These are phyloP conservation scores for Tragelaphus eurycerus DNA, from an alignment of 2,797 vertebrate species.

Conservation along the genomic window DNA sequence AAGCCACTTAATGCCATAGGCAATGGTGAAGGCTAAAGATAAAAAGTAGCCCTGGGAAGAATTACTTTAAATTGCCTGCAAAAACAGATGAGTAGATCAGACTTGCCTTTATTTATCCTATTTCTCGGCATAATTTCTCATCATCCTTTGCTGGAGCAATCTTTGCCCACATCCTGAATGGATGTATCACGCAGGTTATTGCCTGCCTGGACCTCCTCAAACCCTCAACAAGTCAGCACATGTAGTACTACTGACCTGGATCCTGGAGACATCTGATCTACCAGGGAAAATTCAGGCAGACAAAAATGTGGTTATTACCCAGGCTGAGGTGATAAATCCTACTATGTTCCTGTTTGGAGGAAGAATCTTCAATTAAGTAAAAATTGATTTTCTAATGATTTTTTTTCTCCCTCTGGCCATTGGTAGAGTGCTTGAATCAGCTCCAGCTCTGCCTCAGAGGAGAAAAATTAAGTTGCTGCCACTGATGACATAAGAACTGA, in stretches of 20 bases:
- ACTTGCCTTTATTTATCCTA: not conserved
- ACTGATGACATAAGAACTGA: conserved; percentile 65
- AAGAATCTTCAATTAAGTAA: conserved; percentile 84
- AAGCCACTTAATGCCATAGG: accelerated
- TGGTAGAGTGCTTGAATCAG: conserved; percentile 76
- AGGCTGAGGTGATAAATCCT: conserved; percentile 77
- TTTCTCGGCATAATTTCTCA: not conserved
- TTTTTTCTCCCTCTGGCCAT: conserved; percentile 66
- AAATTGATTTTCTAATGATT: conserved; percentile 86
- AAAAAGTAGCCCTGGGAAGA: not conserved
- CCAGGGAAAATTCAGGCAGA: conserved; percentile 56
- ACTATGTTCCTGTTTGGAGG: conserved; percentile 77
- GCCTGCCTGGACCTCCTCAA: not conserved
- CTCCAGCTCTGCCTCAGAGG: conserved; percentile 68
- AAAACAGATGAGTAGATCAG: not conserved
- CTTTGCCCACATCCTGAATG: not conserved
- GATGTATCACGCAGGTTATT: not conserved
- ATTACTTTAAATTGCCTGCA: not conserved
- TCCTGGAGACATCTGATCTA: not conserved
- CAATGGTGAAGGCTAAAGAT: not conserved
- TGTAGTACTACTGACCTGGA: not conserved
- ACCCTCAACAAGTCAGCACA: accelerated
- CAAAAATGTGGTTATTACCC: conserved; percentile 60
- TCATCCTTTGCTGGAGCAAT: not conserved
- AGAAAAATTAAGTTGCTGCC: conserved; percentile 74